Base-by-base conservation (phyloP, 2,888 invertebrate species). In the Pterobdella sp. region DNA sequence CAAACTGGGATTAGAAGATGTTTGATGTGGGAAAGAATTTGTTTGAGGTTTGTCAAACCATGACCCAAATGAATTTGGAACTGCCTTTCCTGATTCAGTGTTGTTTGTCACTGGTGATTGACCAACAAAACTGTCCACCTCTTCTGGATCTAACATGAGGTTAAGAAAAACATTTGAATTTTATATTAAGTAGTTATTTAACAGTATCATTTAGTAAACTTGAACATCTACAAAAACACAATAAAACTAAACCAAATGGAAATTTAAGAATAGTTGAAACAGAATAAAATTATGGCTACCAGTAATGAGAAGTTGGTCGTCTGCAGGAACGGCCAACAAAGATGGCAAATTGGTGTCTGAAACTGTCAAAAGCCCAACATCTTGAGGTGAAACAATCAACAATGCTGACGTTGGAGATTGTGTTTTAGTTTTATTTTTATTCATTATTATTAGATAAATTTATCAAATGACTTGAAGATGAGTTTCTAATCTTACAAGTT, bases 51-150 rank as follows among this genome's bases (percentile, higher is more conserved):
- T 56, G 18, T 3, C 60, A 26, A 56, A 56, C 60, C 60, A 56
- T 14, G 60, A 4, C 26, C 60, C 60, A n/a, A 56, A 26, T 14
- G 60, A 56, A 14, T 56, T 56, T 56, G 4, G n/a, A 56, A 56
- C n/a, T 7, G 18, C 26, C 60, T 56, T 56, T n/a, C 3, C 3
- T 56, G 4, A 26, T 3, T 18, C n/a, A 56, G 49, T 14, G 22
- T 14, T 42, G 49, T 26, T 56, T 56, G 60, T n/a, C 22, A 63
- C 35, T 0, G 80, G 79, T 36, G 78, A 77, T 75, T 82, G 82
- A 22, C 82, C 82, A 56, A 82, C 79, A 79, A 82, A 82, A 76
- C 81, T 82, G 77, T 82, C 82, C 42, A 80, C 82, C 75, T 82
- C 82, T 31, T 79, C 81, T 78, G 87, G 87, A 76, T 81, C 81